Conservation (phyloP, 2,113 vertebrate species). For the Upupa epops region DNA sequence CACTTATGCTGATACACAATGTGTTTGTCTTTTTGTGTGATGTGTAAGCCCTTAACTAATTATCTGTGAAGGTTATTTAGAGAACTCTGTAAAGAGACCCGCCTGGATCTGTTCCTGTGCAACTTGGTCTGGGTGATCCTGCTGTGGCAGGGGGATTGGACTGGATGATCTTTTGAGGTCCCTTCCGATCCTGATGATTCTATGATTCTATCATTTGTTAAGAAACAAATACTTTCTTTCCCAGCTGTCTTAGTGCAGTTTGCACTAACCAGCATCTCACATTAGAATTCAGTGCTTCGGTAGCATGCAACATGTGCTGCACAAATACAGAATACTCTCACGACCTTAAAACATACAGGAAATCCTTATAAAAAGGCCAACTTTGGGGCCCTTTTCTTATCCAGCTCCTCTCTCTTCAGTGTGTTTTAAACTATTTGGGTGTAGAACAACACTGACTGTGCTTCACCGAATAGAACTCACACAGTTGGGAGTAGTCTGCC, state of each 20-base stretch:
- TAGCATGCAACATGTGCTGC: not conserved
- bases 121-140: no score
- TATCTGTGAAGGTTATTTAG: not conserved
- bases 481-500: not conserved
- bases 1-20: not conserved
- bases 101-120: no score
- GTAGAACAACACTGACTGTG: not conserved
- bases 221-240: not conserved
- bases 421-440: not conserved
- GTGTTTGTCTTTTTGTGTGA: not conserved
- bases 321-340: not conserved
- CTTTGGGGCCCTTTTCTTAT: not conserved
- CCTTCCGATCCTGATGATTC: no score
- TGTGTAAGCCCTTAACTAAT: not conserved
- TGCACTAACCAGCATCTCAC: not conserved
- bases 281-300: not conserved
- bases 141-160: no score
- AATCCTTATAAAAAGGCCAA: not conserved
- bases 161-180: no score
- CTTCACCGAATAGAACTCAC: not conserved
- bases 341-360: not conserved
- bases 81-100: not conserved
- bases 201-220: no score
- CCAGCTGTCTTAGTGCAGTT: not conserved
- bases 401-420: not conserved